Evolutionary conservation across 2,888 invertebrate species (phyloP).

Genomic region (Xestia c-nigrum): DNA sequence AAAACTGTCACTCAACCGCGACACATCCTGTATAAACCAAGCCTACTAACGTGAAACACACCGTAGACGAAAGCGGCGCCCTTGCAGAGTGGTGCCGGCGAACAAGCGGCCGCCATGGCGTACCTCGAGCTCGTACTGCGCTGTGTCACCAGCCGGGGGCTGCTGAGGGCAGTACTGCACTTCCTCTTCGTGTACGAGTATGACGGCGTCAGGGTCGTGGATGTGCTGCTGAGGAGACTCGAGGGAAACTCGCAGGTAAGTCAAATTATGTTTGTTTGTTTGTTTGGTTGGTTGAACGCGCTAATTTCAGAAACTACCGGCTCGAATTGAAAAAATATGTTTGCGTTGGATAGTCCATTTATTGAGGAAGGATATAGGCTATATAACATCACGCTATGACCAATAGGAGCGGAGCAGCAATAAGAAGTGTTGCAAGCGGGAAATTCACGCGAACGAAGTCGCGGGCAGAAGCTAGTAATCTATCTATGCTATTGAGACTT

Average conservation of each 20-base stretch:
- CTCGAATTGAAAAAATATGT: no score
- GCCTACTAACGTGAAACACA: constrained; percentile 79
- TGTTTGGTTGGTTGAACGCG: no score
- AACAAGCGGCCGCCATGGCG: constrained; percentile 97
- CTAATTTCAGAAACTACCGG: no score
- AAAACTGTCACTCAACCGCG: constrained; percentile 80
- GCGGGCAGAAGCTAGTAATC: no score
- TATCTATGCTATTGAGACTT: no score
- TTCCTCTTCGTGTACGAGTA: constrained; percentile 96
- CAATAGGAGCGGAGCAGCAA: no score
- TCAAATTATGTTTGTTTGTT: no score
- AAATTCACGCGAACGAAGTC: no score
- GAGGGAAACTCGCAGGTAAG: constrained; percentile 94
- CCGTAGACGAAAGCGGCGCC: constrained; percentile 85
- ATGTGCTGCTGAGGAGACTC: constrained; percentile 95
- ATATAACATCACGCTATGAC: no score
- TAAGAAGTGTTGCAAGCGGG: no score
- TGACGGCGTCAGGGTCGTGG: constrained; percentile 95
- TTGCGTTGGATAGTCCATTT: no score
- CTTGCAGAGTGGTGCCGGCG: constrained; percentile 96
- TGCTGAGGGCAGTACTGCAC: constrained; percentile 95
- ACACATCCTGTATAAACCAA: constrained; percentile 50
- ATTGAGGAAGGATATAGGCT: no score
- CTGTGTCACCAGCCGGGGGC: constrained; percentile 95
- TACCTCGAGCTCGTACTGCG: constrained; percentile 98